Evolutionary conservation across 2,888 invertebrate genomes (phyloP).

Genomic region (Habroteleia sp.): DNA sequence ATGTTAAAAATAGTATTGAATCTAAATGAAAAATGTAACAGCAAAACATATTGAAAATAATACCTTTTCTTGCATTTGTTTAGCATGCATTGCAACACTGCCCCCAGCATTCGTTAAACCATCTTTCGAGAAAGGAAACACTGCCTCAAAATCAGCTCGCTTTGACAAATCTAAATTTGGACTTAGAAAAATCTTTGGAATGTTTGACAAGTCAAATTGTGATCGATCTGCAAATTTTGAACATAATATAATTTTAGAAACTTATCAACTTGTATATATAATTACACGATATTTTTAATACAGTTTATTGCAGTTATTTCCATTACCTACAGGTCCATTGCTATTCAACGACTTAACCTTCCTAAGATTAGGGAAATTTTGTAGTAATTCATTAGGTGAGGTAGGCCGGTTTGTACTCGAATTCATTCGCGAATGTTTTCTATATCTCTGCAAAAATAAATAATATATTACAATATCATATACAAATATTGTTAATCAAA

Average conservation of each 20-base stretch:
- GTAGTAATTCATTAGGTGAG: constrained; percentile 77
- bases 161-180: constrained; percentile 90
- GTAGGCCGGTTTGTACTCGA: constrained; percentile 74
- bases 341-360: constrained; percentile 78
- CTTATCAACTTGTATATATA: too few relatives aligned
- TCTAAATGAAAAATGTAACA: too few relatives aligned
- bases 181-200: constrained; percentile 93
- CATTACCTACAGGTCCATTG: constrained; percentile 66
- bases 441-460: constrained; percentile 79
- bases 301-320: not conserved
- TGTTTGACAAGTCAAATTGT: constrained; percentile 84
- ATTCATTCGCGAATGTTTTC: constrained; percentile 81
- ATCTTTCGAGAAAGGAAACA: constrained; percentile 87
- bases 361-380: constrained; percentile 80
- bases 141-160: constrained; percentile 90
- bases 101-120: constrained; percentile 82
- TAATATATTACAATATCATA: not conserved
- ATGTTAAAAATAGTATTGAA: too few relatives aligned
- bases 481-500: too few relatives aligned
- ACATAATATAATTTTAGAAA: not conserved
- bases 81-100: constrained; percentile 78
- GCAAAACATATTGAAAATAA: too few relatives aligned
- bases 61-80: constrained; percentile 91
- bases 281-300: too few relatives aligned
- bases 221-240: constrained; percentile 78